Conservation (phyloP, 2,113 vertebrate genomes). For the Embiotoca jacksoni region DNA sequence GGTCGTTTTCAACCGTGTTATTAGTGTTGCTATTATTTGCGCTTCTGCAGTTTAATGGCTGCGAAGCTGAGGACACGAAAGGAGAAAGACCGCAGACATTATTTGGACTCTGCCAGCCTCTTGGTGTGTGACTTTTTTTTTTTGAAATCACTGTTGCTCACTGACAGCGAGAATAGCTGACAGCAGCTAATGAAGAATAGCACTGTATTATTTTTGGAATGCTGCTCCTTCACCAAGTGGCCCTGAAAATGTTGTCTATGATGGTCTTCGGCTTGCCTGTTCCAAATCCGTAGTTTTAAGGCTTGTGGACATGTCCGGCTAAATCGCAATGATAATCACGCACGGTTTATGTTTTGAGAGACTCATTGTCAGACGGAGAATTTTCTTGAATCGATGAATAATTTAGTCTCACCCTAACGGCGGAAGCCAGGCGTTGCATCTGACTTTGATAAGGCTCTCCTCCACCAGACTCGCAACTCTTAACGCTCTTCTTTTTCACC, state of each 20-base stretch:
- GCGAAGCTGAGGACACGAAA: conserved; percentile 30
- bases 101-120: conserved; percentile 49
- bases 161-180: conserved; percentile 62
- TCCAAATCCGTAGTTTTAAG: conserved; percentile 13
- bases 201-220: conserved; percentile 56
- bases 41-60: conserved; percentile 44
- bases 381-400: conserved; percentile 61
- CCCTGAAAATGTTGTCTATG: conserved; percentile 21
- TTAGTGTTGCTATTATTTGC: conserved; percentile 55
- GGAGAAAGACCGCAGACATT: conserved; percentile 23
- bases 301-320: conserved; percentile 26
- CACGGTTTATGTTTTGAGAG: conserved; percentile 38
- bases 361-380: conserved; percentile 42
- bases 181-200: conserved; percentile 61
- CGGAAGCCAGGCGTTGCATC: conserved; percentile 47
- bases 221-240: conserved; percentile 32
- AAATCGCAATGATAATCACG: conserved; percentile 18
- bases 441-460: conserved; percentile 52
- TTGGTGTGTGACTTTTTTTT: conserved; percentile 7
- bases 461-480: conserved; percentile 33
- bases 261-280: not conserved
- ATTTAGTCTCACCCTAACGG: conserved; percentile 49
- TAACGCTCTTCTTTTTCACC: conserved; percentile 21
- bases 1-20: conserved; percentile 49
- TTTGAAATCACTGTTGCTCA: conserved; percentile 35